Evolutionary conservation across 2,797 vertebrate genomes (phyloP).

Genomic region (Capromys pilorides): DNA sequence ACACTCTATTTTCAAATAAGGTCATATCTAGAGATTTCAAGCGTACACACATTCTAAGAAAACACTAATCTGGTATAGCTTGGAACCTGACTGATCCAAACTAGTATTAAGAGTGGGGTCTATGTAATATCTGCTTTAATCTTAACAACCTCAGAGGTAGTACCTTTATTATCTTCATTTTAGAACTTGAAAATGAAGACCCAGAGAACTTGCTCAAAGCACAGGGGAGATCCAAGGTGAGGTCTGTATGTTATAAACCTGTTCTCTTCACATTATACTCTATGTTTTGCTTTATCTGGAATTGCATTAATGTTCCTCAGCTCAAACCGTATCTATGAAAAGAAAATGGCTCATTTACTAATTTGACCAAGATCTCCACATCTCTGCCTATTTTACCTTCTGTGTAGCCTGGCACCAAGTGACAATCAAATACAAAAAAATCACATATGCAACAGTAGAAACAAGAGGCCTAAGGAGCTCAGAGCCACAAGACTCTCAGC

Average conservation of each 20-base stretch:
- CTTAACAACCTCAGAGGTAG: neutral
- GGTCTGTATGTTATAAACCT: neutral
- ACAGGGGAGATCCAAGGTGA: neutral
- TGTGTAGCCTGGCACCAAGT: neutral
- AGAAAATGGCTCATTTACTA: neutral
- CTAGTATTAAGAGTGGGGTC: neutral
- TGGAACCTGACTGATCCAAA: neutral
- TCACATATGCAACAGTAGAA: neutral
- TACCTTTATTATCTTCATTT: neutral
- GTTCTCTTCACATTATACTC: neutral
- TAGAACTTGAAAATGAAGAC: neutral
- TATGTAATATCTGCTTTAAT: neutral
- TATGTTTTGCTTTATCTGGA: neutral
- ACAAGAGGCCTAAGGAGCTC: neutral
- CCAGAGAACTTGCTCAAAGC: neutral
- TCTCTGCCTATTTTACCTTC: neutral
- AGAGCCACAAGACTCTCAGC: neutral
- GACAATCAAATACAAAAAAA: neutral
- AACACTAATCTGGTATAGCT: neutral
- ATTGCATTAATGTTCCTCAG: neutral
- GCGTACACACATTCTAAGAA: neutral
- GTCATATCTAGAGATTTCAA: neutral
- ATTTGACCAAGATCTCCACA: neutral
- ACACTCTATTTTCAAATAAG: slow-evolving; percentile 3
- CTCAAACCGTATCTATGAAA: neutral